Percentiles rank a stretch among this genome's conserved stretches.
Conservation (phyloP, 2,113 vertebrate species). For the Alouatta palliata region DNA sequence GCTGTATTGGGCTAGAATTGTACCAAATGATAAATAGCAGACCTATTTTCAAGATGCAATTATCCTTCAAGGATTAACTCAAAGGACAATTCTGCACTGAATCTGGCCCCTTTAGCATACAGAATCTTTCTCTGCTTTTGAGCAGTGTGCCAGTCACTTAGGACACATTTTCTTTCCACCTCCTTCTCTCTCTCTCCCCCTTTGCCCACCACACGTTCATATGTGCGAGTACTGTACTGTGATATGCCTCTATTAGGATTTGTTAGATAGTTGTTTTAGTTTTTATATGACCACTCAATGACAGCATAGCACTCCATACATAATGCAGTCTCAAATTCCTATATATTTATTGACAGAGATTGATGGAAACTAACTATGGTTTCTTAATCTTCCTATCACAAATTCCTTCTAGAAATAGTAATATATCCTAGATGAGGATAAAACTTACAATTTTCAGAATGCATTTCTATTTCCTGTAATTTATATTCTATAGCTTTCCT, state of each 20-base stretch:
- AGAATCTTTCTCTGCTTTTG: background rate
- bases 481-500: background rate
- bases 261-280: background rate
- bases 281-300: background rate
- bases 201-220: background rate
- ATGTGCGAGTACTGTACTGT: background rate
- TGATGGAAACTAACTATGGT: background rate
- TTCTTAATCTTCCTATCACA: background rate
- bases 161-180: background rate
- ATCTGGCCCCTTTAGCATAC: background rate
- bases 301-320: background rate
- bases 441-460: constrained; percentile 11
- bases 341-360: background rate
- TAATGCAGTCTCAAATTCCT: background rate
- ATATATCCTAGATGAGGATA: background rate
- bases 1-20: background rate
- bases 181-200: background rate
- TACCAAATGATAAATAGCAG: background rate
- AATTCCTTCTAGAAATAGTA: constrained; percentile 8
- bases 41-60: background rate
- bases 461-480: background rate
- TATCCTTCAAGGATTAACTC: background rate
- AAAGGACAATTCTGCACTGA: background rate
- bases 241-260: background rate
- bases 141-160: background rate